These are phyloP conservation scores for Drosophila nigromelanica DNA, from an alignment of 1,140 invertebrate species.

Conservation along the genomic window DNA sequence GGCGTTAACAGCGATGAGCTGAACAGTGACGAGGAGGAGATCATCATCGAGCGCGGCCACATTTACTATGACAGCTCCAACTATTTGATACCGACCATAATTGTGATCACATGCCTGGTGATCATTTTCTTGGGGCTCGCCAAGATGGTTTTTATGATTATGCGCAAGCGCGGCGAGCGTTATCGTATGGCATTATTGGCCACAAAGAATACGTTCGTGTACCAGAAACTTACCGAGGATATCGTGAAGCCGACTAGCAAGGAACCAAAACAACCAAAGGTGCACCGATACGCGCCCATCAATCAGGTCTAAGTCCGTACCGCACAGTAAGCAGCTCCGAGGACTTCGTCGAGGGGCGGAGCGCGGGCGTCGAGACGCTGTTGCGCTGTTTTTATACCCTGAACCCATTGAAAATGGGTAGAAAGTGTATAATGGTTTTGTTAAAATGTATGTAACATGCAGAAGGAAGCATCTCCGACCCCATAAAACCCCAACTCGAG, in stretches of 20 bases:
- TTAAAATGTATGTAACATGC: too few species aligned
- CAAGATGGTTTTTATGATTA: slow-evolving; percentile 84
- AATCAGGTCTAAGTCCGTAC: slow-evolving; percentile 79
- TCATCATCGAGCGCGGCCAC: slow-evolving; percentile 83
- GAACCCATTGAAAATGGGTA: too few species aligned
- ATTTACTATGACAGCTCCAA: slow-evolving; percentile 84
- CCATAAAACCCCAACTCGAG: slow-evolving; percentile 18
- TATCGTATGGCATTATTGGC: slow-evolving; percentile 85
- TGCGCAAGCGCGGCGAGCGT: slow-evolving; percentile 85
- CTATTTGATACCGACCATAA: slow-evolving; percentile 84
- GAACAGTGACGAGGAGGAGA: slow-evolving; percentile 77
- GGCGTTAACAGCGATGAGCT: slow-evolving; percentile 57
- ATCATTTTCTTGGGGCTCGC: slow-evolving; percentile 84
- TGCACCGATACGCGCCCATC: slow-evolving; percentile 85
- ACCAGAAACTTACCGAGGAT: slow-evolving; percentile 86
- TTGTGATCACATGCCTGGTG: slow-evolving; percentile 84
- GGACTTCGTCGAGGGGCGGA: slow-evolving; percentile 24
- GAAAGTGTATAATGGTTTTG: too few species aligned
- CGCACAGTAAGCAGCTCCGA: slow-evolving; percentile 48
- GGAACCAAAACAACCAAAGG: slow-evolving; percentile 85
- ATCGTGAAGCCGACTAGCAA: slow-evolving; percentile 81
- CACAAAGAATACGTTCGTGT: slow-evolving; percentile 85
- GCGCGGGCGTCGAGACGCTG: slow-evolving; percentile 47
- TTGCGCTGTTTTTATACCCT: slow-evolving; percentile 82
- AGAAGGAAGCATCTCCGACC: too few species aligned